A percentile compares a stretch with the other conserved stretches of the same genome.
Evolutionary conservation across 2,113 vertebrate species (phyloP).

Genomic region (Macquaria ambigua): DNA sequence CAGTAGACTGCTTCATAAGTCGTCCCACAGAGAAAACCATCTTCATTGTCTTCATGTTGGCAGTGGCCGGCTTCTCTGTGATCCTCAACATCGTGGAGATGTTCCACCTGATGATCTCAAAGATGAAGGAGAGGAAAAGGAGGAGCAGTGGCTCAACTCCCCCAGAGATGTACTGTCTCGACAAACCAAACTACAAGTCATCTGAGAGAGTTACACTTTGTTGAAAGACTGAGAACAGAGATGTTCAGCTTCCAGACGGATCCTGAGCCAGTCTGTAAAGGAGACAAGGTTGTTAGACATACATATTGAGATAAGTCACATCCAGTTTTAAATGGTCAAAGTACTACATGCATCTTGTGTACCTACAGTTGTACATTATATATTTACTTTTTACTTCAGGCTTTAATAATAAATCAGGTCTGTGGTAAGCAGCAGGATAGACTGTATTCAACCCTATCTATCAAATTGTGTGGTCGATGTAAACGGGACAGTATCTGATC

Average conservation of each 20-base stretch:
- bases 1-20: conserved; percentile 90
- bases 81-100: conserved; percentile 91
- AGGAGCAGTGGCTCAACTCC: not conserved
- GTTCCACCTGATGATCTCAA: conserved; percentile 86
- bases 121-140: conserved; percentile 18
- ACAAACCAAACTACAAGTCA: not conserved
- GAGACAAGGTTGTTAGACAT: not conserved
- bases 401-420: not conserved
- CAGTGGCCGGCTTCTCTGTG: conserved; percentile 87
- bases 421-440: not conserved
- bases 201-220: not conserved
- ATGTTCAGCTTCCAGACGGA: not conserved
- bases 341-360: not conserved
- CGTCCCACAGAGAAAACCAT: conserved; percentile 87
- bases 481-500: not conserved
- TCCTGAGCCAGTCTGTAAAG: too few species aligned
- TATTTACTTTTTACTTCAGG: not conserved
- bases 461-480: not conserved
- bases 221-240: conserved; percentile 15
- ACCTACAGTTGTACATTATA: not conserved
- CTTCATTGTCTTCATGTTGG: conserved; percentile 91
- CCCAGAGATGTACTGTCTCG: not conserved
- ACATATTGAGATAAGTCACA: not conserved
- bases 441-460: not conserved
- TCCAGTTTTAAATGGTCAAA: not conserved